Percentiles rank a stretch among this genome's conserved stretches.
Conservation (phyloP, 1,140 invertebrate genomes). For the Hyposmocoma kahamanoa region DNA sequence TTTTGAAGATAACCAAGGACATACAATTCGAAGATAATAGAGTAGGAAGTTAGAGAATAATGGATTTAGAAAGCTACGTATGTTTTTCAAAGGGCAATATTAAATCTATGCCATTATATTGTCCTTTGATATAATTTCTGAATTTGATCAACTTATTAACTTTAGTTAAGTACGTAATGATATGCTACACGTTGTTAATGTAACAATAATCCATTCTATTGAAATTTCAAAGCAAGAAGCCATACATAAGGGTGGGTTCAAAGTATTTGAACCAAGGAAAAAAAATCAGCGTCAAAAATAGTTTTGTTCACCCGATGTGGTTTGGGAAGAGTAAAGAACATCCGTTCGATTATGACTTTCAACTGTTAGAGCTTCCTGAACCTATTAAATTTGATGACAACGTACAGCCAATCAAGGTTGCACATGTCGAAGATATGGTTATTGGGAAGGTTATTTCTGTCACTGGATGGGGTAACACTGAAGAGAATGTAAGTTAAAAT, state of each 20-base stretch:
- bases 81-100: too few species aligned
- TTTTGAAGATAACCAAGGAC: too few species aligned
- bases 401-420: constrained; percentile 49
- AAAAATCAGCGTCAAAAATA: constrained; percentile 26
- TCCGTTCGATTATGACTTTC: constrained; percentile 58
- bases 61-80: too few species aligned
- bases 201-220: background rate
- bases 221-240: constrained; percentile 41
- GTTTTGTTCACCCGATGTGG: constrained; percentile 48
- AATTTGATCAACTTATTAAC: too few species aligned
- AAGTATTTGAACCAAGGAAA: constrained; percentile 48
- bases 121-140: too few species aligned
- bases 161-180: too few species aligned
- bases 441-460: constrained; percentile 54
- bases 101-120: too few species aligned
- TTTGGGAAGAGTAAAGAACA: constrained; percentile 41
- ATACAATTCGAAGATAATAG: too few species aligned
- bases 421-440: constrained; percentile 53
- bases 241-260: constrained; percentile 47
- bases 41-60: too few species aligned
- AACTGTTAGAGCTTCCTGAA: constrained; percentile 42
- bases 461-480: constrained; percentile 60
- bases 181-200: too few species aligned
- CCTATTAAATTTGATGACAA: constrained; percentile 41
- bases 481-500: constrained; percentile 58